Base-by-base conservation (phyloP, 1,140 invertebrate species). In the Anastrepha ludens region DNA sequence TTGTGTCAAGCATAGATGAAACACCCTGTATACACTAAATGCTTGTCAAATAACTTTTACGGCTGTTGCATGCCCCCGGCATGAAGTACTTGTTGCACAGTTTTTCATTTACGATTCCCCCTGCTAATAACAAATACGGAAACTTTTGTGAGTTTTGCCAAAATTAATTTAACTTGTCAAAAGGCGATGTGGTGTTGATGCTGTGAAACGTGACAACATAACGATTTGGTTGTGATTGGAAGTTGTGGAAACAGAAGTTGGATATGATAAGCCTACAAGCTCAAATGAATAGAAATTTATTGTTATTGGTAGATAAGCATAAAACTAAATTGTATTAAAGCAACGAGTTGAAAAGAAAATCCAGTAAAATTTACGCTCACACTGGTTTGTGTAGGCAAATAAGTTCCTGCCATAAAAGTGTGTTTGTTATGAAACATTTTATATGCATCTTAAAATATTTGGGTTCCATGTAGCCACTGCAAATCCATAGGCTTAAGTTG, bases 141-240 rank as follows among this genome's bases (percentile, higher is more conserved):
- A 64, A 64, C 17, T 64, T 64, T 64, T 8, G 60, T 17, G n/a
- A 62, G 60, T 62, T 62, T 15, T 62, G 60, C 17, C 62, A 20
- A 64, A 64, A 64, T 64, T 64, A 62, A 62, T 62, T n/a, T 62
- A 62, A 62, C 60, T 62, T 62, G 60, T 62, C n/a, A n/a, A 17
- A 62, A 62, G 60, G 60, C n/a, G 60, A 62, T 62, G 60, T 62
- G 60, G 1, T 62, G 60, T 17, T 62, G n/a, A 62, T n/a, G n/a
- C n/a, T 62, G 13, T 62, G 17, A n/a, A 17, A 13, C 60, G 60
- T 62, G 60, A 62, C 60, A 17, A 62, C 3, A 17, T n/a, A 62
- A 64, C 15, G 62, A 2, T 64, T 6, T 8, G 29, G 62, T 64
- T 64, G 8, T 20, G 62, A 64, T 17, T 29, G 62, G n/a, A 8